Percentiles rank a stretch among this genome's conserved stretches.
Conservation (phyloP, 2,113 vertebrate genomes). For the Riparia riparia region DNA sequence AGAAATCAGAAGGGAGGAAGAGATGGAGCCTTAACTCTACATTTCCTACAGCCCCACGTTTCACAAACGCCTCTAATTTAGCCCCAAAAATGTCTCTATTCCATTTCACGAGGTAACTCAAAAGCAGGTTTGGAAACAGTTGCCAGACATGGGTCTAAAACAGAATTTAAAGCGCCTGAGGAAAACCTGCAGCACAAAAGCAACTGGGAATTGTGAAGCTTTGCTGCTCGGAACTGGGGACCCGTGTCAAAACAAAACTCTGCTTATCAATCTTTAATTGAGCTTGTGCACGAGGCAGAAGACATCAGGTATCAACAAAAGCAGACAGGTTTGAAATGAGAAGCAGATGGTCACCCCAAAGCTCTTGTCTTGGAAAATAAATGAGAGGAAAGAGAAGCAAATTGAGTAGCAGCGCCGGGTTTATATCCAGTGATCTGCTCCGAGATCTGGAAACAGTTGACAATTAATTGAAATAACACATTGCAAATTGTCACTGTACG, state of each 20-base stretch:
- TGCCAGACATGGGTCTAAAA: background rate
- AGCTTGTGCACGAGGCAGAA: background rate
- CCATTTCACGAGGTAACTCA: background rate
- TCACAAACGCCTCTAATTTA: background rate
- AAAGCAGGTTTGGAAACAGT: background rate
- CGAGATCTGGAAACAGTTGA: slow-evolving; percentile 72
- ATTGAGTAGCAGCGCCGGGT: slow-evolving; percentile 39
- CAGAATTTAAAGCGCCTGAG: background rate
- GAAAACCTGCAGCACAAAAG: background rate
- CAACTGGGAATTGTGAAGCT: background rate
- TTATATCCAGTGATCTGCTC: slow-evolving; percentile 61
- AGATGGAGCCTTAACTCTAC: background rate
- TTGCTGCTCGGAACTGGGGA: background rate
- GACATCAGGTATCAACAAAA: slow-evolving; percentile 55
- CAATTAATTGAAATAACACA: slow-evolving; percentile 74
- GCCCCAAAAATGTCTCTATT: background rate
- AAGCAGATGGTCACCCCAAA: slow-evolving; percentile 64
- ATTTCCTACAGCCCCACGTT: background rate
- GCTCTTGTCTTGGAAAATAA: slow-evolving; percentile 63
- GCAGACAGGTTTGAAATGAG: slow-evolving; percentile 64
- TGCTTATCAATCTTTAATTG: background rate
- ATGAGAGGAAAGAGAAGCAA: slow-evolving; percentile 53
- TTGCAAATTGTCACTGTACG: slow-evolving; percentile 72
- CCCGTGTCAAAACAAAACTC: background rate
- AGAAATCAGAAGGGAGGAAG: background rate